Base-by-base conservation (phyloP, 2,888 invertebrate genomes). In the Campoplex capitator region DNA sequence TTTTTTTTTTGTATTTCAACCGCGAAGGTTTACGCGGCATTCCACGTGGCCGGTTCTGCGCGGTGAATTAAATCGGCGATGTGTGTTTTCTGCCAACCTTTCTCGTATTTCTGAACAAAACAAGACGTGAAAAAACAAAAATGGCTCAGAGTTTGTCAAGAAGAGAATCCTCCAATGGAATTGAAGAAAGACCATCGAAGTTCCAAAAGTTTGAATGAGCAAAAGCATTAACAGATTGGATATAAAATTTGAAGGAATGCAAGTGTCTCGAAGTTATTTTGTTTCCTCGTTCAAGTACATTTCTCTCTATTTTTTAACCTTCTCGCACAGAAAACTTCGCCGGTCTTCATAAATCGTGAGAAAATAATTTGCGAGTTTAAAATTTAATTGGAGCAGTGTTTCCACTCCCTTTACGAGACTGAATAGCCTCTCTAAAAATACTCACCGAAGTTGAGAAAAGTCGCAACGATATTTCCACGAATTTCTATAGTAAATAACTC, bases 11-110 rank as follows among this genome's bases (percentile, higher is more conserved):
- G 86, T 76, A 74, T 77, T 86, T 74, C 77, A 83, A 73, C 56
- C 76, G 76, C 73, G 54, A n/a, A 45, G 58, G 70, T 32, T 56
- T 23, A 56, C 48, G 83, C 82, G 77, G 71, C 83, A 83, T 84
- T 86, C 83, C 83, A 77, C 77, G 86, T 86, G 86, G 77, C 71
- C 73, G 81, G 68, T 86, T 83, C 84, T 68, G 28, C 77, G 81
- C 73, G 80, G 23, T 81, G 74, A 83, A 81, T 84, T 62, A 58
- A 77, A 35, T 77, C 77, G 35, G 48, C 80, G 23, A 62, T 73
- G 76, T 54, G 68, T 75, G 51, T 16, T 35, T 80, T 48, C 8
- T n/a, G 32, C 23, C 51, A 38, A 42, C 65, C 35, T 32, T 45
- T 38, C 18, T 28, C 45, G 58, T 45, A 28, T 42, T 45, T 35